Base-by-base conservation (phyloP, 2,888 invertebrate genomes). In the Muschampia plurimacula region DNA sequence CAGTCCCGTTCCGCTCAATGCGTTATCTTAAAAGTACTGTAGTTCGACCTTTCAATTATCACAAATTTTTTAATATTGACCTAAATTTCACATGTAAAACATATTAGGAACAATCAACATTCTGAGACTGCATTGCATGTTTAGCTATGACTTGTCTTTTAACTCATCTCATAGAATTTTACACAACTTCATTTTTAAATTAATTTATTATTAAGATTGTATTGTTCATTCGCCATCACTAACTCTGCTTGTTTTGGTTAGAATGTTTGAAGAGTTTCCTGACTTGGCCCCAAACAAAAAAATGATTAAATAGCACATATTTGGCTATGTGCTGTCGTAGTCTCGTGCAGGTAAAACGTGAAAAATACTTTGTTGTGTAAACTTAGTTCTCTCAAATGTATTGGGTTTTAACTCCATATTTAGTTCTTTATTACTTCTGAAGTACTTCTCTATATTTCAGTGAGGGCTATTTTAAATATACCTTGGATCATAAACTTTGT, bases 231-330 rank as follows among this genome's bases (percentile, higher is more conserved):
- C 67, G 67, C 59, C 82, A 84, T 86, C 83, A 92, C 91, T 92
- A 93, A 93, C 91, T 85, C 77, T 74, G 74, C 82, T 83, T 91
- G 93, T 81, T 91, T 89, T 91, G 87, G 82, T 85, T 93, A 94
- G 94, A 92, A 92, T 93, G 92, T 94, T 94, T 90, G 88, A 94
- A 93, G 94, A 94, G 82, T 93, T 93, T 85, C 94, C 94, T 76
- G 92, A 88, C 82, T 90, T 94, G 93, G 91, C 92, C 82, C 85
- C 90, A 86, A 92, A 89, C 86, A 88, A 87, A 88, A 83, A 86
- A 90, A 90, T 89, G 85, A 85, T 88, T 86, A 86, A 87, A 82
- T 88, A 89, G 83, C 46, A 66, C 41, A 67, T n/a, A n/a, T 49
- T 72, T 72, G 72, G 72, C 62, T 15, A 57, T 63, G 63, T 66